phyloP scores from a whole-genome alignment of 2,888 invertebrate species.

The Spilosoma lubricipeda region DNA sequence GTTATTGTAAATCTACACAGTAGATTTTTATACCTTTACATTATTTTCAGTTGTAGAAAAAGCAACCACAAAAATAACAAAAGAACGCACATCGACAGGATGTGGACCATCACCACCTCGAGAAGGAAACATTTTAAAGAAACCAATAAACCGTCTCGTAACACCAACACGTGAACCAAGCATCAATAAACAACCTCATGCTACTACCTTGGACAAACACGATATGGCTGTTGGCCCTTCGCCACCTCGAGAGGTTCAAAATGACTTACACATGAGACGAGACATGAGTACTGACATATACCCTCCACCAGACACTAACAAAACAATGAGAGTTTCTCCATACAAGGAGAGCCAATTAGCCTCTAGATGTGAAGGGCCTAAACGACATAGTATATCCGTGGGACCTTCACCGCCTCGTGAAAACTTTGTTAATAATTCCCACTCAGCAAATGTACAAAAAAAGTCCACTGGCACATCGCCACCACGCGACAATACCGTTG shows the following conservation, averaged over 20 bases:
- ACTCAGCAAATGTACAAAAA: slow-evolving; percentile 63
- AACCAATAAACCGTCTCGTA: slow-evolving; percentile 59
- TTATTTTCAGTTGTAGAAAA: slow-evolving; percentile 56
- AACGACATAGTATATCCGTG: slow-evolving; percentile 70
- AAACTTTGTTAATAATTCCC: slow-evolving; percentile 64
- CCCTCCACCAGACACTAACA: slow-evolving; percentile 49
- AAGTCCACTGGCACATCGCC: slow-evolving; percentile 84
- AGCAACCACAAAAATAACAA: slow-evolving; percentile 63
- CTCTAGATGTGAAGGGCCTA: slow-evolving; percentile 44
- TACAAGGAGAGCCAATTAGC: slow-evolving; percentile 47
- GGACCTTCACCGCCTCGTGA: slow-evolving; percentile 77
- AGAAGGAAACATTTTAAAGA: slow-evolving; percentile 64
- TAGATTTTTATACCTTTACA: background rate
- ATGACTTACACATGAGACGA: slow-evolving; percentile 29
- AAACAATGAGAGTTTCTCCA: slow-evolving; percentile 56
- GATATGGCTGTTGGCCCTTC: slow-evolving; percentile 80
- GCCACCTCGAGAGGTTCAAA: slow-evolving; percentile 69
- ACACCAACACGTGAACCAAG: slow-evolving; percentile 82
- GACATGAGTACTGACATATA: slow-evolving; percentile 50
- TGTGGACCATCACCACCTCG: slow-evolving; percentile 88
- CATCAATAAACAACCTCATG: slow-evolving; percentile 43
- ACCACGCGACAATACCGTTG: slow-evolving; percentile 58
- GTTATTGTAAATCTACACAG: background rate
- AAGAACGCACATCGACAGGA: slow-evolving; percentile 83
- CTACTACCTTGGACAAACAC: slow-evolving; percentile 54